Conservation (phyloP, 2,113 vertebrate species). For the Nerophis ophidion region DNA sequence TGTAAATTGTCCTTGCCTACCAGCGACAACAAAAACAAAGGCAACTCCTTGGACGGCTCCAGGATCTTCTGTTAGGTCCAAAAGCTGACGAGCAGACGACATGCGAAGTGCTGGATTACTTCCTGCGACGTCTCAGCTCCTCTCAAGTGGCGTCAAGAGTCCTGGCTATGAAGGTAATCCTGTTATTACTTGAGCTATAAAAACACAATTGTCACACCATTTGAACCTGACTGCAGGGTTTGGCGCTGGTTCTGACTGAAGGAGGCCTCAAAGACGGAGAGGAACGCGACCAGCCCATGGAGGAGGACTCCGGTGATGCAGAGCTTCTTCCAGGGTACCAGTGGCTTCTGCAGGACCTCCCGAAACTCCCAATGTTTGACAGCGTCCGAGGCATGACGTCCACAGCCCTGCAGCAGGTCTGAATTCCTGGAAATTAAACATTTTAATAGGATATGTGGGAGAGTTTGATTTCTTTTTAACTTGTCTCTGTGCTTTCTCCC, state of each 20-base stretch:
- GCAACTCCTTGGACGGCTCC: constrained; percentile 89
- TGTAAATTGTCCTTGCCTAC: not conserved
- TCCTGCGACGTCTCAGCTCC: constrained; percentile 90
- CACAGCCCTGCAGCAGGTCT: constrained; percentile 89
- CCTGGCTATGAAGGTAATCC: constrained; percentile 89
- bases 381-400: constrained; percentile 86
- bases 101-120: constrained; percentile 95
- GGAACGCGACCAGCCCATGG: constrained; percentile 87
- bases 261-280: constrained; percentile 83
- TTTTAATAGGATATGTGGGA: not conserved
- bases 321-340: constrained; percentile 87
- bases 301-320: constrained; percentile 81
- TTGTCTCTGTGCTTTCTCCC: constrained; percentile 1
- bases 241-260: constrained; percentile 89
- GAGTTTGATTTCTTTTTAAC: not conserved
- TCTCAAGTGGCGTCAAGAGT: constrained; percentile 92
- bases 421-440: not conserved
- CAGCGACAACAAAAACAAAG: constrained; percentile 95
- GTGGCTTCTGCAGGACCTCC: constrained; percentile 90
- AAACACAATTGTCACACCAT: not conserved
- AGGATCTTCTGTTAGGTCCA: constrained; percentile 90
- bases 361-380: constrained; percentile 86
- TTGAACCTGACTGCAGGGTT: constrained; percentile 70
- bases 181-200: not conserved
- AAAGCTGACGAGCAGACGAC: constrained; percentile 95